Evolutionary conservation across 2,888 invertebrate genomes (phyloP).

Genomic region (Schrankia costaestrigalis): DNA sequence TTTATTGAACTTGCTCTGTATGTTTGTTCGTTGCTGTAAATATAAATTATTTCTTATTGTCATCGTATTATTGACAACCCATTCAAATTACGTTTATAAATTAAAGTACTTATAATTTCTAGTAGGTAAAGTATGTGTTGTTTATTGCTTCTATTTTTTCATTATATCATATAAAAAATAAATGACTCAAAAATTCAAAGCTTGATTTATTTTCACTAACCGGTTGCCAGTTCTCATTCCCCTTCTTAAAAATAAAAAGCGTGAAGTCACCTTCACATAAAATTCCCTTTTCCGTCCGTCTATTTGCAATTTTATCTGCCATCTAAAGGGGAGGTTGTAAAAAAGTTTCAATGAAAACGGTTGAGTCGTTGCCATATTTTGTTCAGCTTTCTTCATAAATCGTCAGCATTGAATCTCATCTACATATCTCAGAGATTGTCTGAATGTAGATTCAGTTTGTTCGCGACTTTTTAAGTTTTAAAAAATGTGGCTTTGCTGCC

Average conservation of each 20-base stretch:
- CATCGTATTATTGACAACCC: too few species aligned
- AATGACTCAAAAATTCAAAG: constrained; percentile 20
- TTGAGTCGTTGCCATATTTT: constrained; percentile 65
- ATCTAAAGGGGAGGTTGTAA: constrained; percentile 61
- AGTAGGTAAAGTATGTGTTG: too few species aligned
- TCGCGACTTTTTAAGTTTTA: constrained; percentile 25
- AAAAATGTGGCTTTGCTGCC: background rate
- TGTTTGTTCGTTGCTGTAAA: too few species aligned
- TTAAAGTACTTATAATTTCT: too few species aligned
- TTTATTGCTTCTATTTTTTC: too few species aligned
- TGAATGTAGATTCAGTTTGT: constrained; percentile 36
- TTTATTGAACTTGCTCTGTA: too few species aligned
- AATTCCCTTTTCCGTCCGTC: constrained; percentile 55
- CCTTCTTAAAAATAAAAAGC: constrained; percentile 40
- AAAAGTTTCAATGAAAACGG: constrained; percentile 71
- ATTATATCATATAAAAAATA: constrained; percentile 15
- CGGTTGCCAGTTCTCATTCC: constrained; percentile 33
- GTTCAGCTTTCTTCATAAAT: constrained; percentile 71
- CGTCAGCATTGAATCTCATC: constrained; percentile 65
- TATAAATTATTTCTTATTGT: too few species aligned
- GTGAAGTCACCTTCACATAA: constrained; percentile 61
- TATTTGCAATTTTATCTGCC: constrained; percentile 71
- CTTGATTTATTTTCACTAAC: constrained; percentile 36
- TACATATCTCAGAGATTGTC: constrained; percentile 61
- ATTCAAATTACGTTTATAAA: too few species aligned